These are phyloP conservation scores for Ploceus nigricollis DNA, from an alignment of 2,113 vertebrate species.

Conservation along the genomic window DNA sequence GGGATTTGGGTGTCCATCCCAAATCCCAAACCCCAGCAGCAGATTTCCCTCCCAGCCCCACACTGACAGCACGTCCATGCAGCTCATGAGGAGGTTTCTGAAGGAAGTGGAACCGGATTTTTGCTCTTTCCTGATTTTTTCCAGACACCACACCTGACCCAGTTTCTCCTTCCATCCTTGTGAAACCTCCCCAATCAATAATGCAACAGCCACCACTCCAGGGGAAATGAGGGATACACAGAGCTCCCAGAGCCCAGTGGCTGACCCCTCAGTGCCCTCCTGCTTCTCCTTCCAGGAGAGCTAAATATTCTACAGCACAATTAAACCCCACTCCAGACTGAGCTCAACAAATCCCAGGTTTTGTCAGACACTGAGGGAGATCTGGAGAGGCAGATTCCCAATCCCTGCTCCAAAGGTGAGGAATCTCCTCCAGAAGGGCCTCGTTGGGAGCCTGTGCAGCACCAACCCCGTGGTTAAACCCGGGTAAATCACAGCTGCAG, in stretches of 20 bases:
- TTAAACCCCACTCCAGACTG: rapidly evolving
- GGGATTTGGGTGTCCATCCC: not conserved
- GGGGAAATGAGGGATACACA: not conserved
- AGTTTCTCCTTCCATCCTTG: not conserved
- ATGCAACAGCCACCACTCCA: not conserved
- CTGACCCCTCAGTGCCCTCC: not conserved
- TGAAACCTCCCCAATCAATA: conserved; percentile 12
- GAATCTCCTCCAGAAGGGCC: conserved; percentile 28
- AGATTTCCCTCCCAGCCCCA: not conserved
- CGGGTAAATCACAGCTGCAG: not conserved
- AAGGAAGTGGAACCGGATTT: not conserved
- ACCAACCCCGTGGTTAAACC: not conserved
- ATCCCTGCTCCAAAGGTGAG: not conserved
- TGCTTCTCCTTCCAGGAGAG: not conserved
- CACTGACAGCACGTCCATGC: not conserved
- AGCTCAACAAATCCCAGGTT: rapidly evolving
- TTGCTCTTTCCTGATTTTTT: not conserved
- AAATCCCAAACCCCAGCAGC: not conserved
- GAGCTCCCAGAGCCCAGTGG: not conserved
- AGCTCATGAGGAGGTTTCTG: rapidly evolving
- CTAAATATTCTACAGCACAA: rapidly evolving
- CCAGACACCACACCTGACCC: not conserved
- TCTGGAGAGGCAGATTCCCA: not conserved
- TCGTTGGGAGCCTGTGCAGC: not conserved
- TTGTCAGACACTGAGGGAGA: not conserved